Percentiles rank a stretch among this genome's conserved stretches.
Evolutionary conservation across 2,113 vertebrate genomes (phyloP).

Genomic region (Tachycineta bicolor): DNA sequence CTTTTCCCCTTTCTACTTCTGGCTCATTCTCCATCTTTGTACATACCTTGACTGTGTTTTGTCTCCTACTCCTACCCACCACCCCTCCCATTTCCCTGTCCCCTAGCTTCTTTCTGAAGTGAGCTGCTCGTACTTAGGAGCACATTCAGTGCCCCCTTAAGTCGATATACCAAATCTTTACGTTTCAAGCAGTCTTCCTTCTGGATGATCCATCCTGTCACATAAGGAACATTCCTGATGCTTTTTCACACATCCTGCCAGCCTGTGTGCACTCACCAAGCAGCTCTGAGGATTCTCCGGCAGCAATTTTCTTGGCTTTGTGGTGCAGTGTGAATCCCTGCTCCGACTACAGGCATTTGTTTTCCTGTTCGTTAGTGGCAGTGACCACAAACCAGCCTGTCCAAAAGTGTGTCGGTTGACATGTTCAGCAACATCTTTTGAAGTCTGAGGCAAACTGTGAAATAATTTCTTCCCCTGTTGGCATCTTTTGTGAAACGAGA

Average conservation of each 20-base stretch:
- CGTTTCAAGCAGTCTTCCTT: background rate
- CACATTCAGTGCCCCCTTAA: background rate
- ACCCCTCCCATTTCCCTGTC: background rate
- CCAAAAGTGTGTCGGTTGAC: background rate
- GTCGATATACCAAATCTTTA: background rate
- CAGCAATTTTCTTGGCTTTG: conserved; percentile 13
- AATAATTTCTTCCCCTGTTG: conserved; percentile 49
- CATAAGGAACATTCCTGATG: background rate
- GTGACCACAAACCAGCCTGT: conserved; percentile 13
- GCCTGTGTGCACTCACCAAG: rapidly evolving
- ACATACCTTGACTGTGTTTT: background rate
- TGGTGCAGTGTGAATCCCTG: background rate
- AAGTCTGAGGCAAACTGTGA: conserved; percentile 31
- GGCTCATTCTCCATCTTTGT: background rate
- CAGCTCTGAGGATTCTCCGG: background rate
- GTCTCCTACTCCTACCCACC: background rate
- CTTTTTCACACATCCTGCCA: background rate
- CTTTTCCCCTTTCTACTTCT: background rate
- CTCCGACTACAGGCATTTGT: background rate
- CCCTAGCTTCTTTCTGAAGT: background rate
- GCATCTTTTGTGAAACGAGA: conserved; percentile 42
- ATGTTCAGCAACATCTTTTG: conserved; percentile 25
- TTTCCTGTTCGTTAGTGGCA: background rate
- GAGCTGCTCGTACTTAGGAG: background rate
- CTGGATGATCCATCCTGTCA: conserved; percentile 17